phyloP scores from a whole-genome alignment of 2,113 vertebrate species.

The Lycaon pictus region DNA sequence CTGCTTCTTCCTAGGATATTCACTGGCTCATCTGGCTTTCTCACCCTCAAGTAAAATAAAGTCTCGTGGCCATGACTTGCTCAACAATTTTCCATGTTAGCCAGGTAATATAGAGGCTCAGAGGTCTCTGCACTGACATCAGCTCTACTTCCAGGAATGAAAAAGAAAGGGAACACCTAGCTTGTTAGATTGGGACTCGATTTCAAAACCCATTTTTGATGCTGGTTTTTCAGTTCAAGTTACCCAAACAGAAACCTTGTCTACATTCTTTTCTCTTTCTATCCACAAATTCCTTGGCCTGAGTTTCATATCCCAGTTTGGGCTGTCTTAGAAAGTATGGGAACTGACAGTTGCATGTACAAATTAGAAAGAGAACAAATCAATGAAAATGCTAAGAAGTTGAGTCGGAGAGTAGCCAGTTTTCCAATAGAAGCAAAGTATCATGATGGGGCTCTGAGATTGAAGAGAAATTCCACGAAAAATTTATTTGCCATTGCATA shows the following conservation, averaged over 20 bases:
- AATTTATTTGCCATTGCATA: neutral
- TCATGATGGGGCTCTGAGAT: neutral
- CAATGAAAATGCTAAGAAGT: neutral
- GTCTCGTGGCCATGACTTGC: neutral
- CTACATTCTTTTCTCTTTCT: neutral
- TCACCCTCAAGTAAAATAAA: neutral
- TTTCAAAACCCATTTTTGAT: neutral
- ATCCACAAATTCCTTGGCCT: neutral
- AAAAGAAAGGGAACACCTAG: neutral
- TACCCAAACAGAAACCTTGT: neutral
- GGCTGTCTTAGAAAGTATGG: neutral
- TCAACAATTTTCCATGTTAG: neutral
- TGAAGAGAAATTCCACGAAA: constrained; percentile 16
- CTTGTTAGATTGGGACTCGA: neutral
- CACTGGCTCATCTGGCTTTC: neutral
- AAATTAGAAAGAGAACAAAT: neutral
- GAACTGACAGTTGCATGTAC: neutral
- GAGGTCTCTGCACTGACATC: neutral
- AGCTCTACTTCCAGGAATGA: neutral
- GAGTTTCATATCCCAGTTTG: neutral
- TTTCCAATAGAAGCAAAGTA: constrained; percentile 12
- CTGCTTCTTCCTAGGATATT: neutral
- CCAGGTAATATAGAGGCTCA: neutral
- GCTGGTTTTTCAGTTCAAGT: neutral
- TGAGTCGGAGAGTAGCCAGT: neutral